Conservation (phyloP, 2,888 invertebrate genomes). For the Ischnura elegans region DNA sequence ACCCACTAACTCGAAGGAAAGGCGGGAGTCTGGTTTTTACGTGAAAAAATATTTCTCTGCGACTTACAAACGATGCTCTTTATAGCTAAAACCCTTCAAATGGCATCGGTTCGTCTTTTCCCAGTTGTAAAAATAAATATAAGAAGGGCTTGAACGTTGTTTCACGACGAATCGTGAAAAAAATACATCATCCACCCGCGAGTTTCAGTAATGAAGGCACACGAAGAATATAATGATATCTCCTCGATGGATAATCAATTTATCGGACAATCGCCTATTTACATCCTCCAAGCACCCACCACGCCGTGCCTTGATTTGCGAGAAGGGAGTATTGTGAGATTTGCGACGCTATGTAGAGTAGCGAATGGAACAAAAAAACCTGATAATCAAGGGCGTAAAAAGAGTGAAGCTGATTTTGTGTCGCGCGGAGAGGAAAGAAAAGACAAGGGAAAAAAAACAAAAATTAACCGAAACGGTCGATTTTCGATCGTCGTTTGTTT, state of each 20-base stretch:
- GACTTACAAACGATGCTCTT: no score
- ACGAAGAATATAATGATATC: neutral
- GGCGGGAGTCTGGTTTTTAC: no score
- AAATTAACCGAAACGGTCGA: neutral
- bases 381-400: neutral
- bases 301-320: neutral
- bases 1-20: no score
- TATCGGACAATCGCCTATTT: neutral
- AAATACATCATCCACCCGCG: neutral
- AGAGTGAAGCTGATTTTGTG: neutral
- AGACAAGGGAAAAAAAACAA: no score
- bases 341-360: neutral
- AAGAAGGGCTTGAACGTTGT: no score
- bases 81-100: no score
- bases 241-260: neutral
- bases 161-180: neutral
- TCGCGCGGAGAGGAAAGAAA: neutral
- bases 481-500: neutral
- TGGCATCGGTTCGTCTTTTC: no score
- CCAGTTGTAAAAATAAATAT: no score
- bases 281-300: neutral
- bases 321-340: neutral
- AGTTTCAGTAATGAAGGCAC: neutral
- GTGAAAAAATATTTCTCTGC: no score
- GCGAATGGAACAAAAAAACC: neutral